phyloP scores from a whole-genome alignment of 1,140 invertebrate species.

The Pentalonia nigronervosa region DNA sequence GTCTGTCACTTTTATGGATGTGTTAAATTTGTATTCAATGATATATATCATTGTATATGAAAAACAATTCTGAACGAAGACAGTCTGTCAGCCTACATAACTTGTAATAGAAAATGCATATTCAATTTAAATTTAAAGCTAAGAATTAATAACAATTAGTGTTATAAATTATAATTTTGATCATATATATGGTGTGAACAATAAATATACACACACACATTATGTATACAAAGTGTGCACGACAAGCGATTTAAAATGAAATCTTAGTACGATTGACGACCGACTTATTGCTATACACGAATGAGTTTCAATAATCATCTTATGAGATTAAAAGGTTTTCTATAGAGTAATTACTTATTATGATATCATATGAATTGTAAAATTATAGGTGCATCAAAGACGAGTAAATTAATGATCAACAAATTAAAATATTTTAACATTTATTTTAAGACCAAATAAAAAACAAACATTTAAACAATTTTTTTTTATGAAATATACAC shows the following conservation, averaged over 20 bases:
- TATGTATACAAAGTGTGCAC: too few relatives aligned
- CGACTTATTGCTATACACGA: too few relatives aligned
- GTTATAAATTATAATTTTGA: background rate
- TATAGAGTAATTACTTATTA: background rate
- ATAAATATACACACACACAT: too few relatives aligned
- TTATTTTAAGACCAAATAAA: background rate
- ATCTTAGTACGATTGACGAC: too few relatives aligned
- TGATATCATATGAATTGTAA: background rate
- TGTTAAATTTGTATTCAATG: too few relatives aligned
- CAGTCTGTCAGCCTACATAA: too few relatives aligned
- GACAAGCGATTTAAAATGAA: too few relatives aligned
- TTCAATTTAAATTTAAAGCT: background rate
- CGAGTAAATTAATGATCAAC: background rate
- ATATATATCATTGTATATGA: background rate
- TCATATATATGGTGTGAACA: background rate
- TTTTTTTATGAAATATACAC: background rate
- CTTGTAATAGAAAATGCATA: background rate
- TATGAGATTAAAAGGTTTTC: too few relatives aligned
- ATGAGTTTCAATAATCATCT: too few relatives aligned
- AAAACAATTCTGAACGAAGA: too few relatives aligned
- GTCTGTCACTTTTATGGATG: too few relatives aligned
- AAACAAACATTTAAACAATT: background rate
- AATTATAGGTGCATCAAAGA: background rate
- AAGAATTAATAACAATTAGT: background rate
- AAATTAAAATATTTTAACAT: background rate